phyloP scores from a whole-genome alignment of 1,140 invertebrate species.

The Arion vulgaris region DNA sequence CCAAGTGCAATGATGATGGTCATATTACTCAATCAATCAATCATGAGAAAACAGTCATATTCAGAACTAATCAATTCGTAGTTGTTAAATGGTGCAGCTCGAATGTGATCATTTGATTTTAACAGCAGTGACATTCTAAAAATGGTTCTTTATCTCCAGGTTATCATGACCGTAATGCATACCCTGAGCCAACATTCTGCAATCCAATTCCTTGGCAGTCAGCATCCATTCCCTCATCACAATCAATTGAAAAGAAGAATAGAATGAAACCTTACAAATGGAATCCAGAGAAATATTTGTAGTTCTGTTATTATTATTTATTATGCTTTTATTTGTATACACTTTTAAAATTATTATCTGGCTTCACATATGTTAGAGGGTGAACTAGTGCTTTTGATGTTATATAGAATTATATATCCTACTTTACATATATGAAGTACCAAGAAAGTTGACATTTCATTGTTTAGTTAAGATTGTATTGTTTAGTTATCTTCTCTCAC shows the following conservation, averaged over 20 bases:
- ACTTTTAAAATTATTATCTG: not conserved
- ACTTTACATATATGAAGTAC: too few relatives aligned
- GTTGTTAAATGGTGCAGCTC: too few relatives aligned
- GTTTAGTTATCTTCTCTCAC: too few relatives aligned
- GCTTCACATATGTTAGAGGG: not conserved
- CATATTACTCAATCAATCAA: too few relatives aligned
- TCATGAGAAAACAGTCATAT: too few relatives aligned
- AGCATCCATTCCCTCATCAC: conserved; percentile 47
- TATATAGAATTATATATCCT: too few relatives aligned
- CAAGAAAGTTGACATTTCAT: too few relatives aligned
- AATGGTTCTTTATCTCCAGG: conserved; percentile 53
- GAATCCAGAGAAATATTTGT: conserved; percentile 62
- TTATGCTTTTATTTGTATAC: not conserved
- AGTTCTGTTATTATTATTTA: not conserved
- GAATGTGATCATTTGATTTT: too few relatives aligned
- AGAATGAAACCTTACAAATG: conserved; percentile 57
- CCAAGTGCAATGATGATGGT: too few relatives aligned
- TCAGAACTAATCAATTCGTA: too few relatives aligned
- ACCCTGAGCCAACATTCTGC: conserved; percentile 59
- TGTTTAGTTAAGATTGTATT: too few relatives aligned
- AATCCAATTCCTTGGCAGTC: conserved; percentile 66
- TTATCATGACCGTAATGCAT: conserved; percentile 63
- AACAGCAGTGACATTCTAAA: too few relatives aligned
- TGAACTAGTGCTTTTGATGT: not conserved
- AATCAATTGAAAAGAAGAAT: conserved; percentile 45